Base-by-base conservation (phyloP, 2,888 invertebrate species). In the Hydrotaea cyrtoneurina region DNA sequence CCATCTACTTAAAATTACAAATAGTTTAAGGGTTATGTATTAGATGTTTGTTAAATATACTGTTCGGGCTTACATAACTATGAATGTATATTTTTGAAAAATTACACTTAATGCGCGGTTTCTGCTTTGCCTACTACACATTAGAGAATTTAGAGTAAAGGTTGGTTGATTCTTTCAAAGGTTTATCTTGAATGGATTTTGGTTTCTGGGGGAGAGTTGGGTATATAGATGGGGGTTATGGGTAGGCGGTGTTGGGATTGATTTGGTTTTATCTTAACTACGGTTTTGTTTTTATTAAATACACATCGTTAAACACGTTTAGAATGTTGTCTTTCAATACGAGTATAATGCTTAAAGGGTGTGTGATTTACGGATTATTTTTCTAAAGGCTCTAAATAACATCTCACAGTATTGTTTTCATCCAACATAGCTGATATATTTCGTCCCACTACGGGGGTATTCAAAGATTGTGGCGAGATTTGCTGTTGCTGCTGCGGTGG, bases 351-450 rank as follows among this genome's bases (percentile, higher is more conserved):
- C 69, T 73, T 77, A 77, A 80, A 78, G 80, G 73, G 78, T 80
- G 72, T 71, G 55, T 76, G 74, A n/a, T 80, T 80, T 55, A 53
- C 46, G 39, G 31, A 80, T 71, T 88, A 91, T 88, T 92, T 92
- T 53, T 90, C 88, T 87, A 92, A 87, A 39, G 96, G 97, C 91
- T 97, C 96, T 89, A 97, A 92, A 91, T 97, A 97, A 92, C 97
- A 97, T 80, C 97, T 96, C 82, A 97, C 97, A 83, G 97, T 97
- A 89, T 95, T 95, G 89, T 96, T 96, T 64, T 97, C 97, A 90
- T 97, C 96, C 76, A 97, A 93, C 85, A 97, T 97, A 15, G 97
- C 97, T 36, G 97, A 92, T 80, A 92, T 86, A 86, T 92, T 91
- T 50, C 92, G 89, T 17, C 90, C 90, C 74, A 85, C 85, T 50